Evolutionary conservation across 2,113 vertebrate species (phyloP).

Genomic region (Callorhinus ursinus): DNA sequence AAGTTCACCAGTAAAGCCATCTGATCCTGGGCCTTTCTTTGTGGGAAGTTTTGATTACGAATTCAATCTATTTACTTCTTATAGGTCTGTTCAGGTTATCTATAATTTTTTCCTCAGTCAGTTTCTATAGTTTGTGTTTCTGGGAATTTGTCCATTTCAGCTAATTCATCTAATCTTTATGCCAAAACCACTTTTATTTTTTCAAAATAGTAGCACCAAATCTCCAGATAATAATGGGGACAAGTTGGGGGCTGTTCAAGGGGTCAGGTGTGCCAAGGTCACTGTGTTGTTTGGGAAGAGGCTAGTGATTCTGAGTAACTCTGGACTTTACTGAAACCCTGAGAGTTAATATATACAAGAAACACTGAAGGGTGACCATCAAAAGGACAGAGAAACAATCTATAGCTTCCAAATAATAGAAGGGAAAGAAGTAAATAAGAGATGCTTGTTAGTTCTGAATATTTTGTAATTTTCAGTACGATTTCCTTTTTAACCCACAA

Average conservation of each 20-base stretch:
- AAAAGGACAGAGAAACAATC: not conserved
- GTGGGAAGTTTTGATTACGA: not conserved
- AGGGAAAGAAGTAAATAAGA: not conserved
- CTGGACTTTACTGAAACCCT: not conserved
- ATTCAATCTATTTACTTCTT: not conserved
- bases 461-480: not conserved
- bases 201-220: not conserved
- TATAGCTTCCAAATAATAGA: not conserved
- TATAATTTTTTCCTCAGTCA: not conserved
- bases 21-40: not conserved
- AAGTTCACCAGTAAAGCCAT: not conserved
- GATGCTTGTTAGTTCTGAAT: not conserved
- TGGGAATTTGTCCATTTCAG: not conserved
- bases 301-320: not conserved
- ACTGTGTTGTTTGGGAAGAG: not conserved
- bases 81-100: not conserved
- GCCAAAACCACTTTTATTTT: not conserved
- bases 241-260: not conserved
- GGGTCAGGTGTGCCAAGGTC: not conserved
- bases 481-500: not conserved
- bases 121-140: not conserved
- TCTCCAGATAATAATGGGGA: not conserved
- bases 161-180: not conserved
- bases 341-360: not conserved
- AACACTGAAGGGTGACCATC: not conserved